Base-by-base conservation (phyloP, 2,113 vertebrate species). In the Corythornis madagascariensis region DNA sequence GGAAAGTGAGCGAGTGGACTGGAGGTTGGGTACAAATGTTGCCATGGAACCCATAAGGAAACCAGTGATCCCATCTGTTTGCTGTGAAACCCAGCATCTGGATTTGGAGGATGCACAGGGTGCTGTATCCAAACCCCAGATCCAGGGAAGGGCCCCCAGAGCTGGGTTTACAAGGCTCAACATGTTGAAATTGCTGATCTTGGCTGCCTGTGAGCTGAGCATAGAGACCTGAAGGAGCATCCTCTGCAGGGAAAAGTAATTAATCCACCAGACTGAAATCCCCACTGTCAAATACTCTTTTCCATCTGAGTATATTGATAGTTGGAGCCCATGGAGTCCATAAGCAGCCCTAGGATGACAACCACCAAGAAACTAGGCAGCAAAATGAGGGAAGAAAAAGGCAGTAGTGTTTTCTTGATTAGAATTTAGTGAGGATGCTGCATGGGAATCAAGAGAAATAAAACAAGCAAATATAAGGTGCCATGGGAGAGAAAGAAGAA, bases 401-500 rank as follows among this genome's bases (percentile, higher is more conserved):
- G 55, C 70, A 26, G 35, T 0, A 8, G n/a, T 10, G 43, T 65
- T 90, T 61, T 69, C 31, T 19, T 31, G n/a, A 22, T 84, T 56
- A 29, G 60, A 88, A 61, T 29, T 64, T 59, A 13, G 7, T 15
- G 65, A 5, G 9, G 61, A 24, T 64, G 40, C 53, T 76, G 15
- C 53, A 57, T 42, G 52, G 38, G 72, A 94, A 60, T 29, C 47
- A 35, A 52, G 83, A 92, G 66, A 82, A 90, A 89, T 82, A 80
- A 89, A 92, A 7, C 78, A 64, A 95, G 73, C 82, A 94, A 86
- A 91, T 69, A 45, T 5, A 52, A 90, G 35, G 77, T 86, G 77
- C 70, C 88, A 65, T 15, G 75, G 92, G 90, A 96, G 57, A n/a
- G 57, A 42, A 76, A 55, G 70, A 63, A 89, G 93, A 65, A 89